Percentiles rank a stretch among this genome's conserved stretches.
These are phyloP conservation scores for Cladorhizidae sp. DNA, from an alignment of 37 sponge, comb jelly and placozoan species.

Conservation along the genomic window DNA sequence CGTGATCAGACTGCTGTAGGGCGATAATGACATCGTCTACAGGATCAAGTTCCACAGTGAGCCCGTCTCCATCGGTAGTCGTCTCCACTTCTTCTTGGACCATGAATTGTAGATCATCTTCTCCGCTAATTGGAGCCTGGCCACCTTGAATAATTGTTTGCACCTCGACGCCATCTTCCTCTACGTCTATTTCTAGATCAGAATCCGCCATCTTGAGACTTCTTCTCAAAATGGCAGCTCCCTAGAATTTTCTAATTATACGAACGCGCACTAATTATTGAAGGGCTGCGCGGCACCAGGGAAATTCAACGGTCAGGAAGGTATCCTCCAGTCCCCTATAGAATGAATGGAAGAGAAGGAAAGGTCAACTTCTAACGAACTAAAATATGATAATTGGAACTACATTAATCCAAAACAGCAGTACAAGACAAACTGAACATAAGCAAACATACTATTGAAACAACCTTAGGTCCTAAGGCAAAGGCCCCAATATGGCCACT, in stretches of 20 bases:
- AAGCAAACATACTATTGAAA: too few relatives aligned
- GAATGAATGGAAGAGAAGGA: too few relatives aligned
- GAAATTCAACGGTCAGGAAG: too few relatives aligned
- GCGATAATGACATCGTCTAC: conserved; percentile 85
- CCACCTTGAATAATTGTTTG: conserved; percentile 79
- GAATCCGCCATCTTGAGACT: conserved; percentile 75
- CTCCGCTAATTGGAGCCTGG: conserved; percentile 27
- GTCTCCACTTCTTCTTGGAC: conserved; percentile 91
- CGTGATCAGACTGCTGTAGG: conserved; percentile 67
- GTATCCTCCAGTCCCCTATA: too few relatives aligned
- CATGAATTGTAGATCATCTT: conserved; percentile 79
- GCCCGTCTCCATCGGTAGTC: conserved; percentile 72
- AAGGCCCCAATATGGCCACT: too few relatives aligned
- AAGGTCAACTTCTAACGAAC: too few relatives aligned
- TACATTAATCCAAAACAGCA: too few relatives aligned
- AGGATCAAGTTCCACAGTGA: conserved; percentile 69
- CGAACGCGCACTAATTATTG: not conserved
- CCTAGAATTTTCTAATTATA: not conserved
- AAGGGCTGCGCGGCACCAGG: too few relatives aligned
- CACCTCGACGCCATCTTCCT: conserved; percentile 83
- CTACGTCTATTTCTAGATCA: conserved; percentile 62
- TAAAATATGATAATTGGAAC: too few relatives aligned
- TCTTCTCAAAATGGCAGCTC: conserved; percentile 48
- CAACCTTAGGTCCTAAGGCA: too few relatives aligned
- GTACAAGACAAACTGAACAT: too few relatives aligned